Evolutionary conservation across 2,113 vertebrate species (phyloP).

Genomic region (Taxidea taxus): DNA sequence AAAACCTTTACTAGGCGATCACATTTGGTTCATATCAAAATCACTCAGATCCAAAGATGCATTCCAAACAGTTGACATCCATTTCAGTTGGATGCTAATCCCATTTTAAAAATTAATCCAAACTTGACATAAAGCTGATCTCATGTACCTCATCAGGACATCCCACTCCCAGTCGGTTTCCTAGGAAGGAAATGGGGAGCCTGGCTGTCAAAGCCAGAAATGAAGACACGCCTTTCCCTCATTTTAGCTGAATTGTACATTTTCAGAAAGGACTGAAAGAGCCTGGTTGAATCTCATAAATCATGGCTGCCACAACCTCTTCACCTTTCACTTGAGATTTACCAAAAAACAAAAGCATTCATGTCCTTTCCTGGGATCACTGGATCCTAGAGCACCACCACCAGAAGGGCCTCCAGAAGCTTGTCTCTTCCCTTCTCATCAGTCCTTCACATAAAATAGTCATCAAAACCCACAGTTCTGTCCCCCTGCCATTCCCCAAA

Average conservation of each 20-base stretch:
- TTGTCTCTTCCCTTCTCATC: not conserved
- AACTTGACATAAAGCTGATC: constrained; percentile 75
- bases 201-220: not conserved
- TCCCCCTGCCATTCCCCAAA: not conserved
- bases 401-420: not conserved
- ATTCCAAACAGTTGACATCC: constrained; percentile 82
- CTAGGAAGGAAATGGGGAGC: constrained; percentile 46
- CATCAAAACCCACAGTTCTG: not conserved
- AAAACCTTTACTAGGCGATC: constrained; percentile 67
- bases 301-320: not conserved
- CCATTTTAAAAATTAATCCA: constrained; percentile 79
- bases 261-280: constrained; percentile 4
- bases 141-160: constrained; percentile 70
- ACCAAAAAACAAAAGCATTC: not conserved
- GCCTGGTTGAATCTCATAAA: not conserved
- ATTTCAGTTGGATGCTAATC: constrained; percentile 81
- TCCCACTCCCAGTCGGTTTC: constrained; percentile 53
- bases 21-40: constrained; percentile 85
- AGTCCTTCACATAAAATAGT: not conserved
- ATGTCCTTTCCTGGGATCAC: not conserved
- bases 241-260: not conserved
- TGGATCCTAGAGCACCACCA: not conserved
- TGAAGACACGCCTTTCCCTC: not conserved
- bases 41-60: constrained; percentile 78
- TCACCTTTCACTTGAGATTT: not conserved